Conservation (phyloP, 1,140 invertebrate species). For the Brachionus angularis region DNA sequence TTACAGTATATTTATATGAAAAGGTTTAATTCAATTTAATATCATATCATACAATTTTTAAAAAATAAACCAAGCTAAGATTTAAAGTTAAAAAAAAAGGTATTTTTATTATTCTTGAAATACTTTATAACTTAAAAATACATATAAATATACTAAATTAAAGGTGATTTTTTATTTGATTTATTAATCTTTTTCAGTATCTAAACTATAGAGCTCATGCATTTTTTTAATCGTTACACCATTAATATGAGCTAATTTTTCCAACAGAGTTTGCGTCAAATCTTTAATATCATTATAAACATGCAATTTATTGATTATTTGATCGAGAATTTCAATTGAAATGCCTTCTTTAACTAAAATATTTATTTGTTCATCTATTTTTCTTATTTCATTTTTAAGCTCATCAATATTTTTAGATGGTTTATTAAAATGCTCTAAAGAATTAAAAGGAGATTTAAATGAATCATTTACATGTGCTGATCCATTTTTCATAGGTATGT, state of each 20-base stretch:
- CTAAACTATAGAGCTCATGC: conserved; percentile 27
- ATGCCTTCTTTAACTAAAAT: neutral
- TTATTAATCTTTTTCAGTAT: conserved; percentile 1
- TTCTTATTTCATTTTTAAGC: neutral
- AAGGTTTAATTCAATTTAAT: no score
- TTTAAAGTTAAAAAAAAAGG: no score
- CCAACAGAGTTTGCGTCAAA: neutral
- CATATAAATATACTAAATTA: no score
- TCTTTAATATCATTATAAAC: conserved; percentile 35
- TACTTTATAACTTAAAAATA: no score
- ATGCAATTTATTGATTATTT: conserved; percentile 32
- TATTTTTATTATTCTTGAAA: no score
- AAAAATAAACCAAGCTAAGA: no score
- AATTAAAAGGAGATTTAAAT: conserved; percentile 2
- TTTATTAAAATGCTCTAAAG: neutral
- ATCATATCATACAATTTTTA: no score
- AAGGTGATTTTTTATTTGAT: neutral
- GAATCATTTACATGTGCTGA: conserved; percentile 2
- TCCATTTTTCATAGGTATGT: conserved; percentile 31
- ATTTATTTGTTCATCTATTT: conserved; percentile 8
- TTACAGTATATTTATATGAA: no score
- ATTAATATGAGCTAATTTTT: conserved; percentile 27
- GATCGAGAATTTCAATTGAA: neutral
- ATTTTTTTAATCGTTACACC: conserved; percentile 33
- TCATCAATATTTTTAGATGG: neutral